Base-by-base conservation (phyloP, 2,888 invertebrate species). In the Magallana nippona region DNA sequence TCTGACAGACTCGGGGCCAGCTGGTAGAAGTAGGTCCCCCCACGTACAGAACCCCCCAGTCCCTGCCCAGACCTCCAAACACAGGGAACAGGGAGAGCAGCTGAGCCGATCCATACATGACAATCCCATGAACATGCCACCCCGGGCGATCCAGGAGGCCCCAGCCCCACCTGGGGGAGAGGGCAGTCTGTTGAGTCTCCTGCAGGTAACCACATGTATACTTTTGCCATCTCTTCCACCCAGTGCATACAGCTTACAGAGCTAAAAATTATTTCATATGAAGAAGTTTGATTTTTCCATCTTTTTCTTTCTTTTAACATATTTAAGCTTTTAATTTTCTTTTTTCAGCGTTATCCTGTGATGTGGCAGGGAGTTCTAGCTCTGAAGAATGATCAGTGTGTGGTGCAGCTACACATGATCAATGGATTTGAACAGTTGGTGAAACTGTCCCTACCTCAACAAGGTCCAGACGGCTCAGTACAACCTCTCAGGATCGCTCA, bases 381-480 rank as follows among this genome's bases (percentile, higher is more conserved):
- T 0, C 95, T 99, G 89, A 99, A 99, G 95, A 99, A 98, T 94
- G 99, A 99, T 95, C 97, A 97, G 91, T 98, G 98, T 10, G 97
- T 98, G 55, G 99, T 99, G 78, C 99, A 99, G 95, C 99, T 99
- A 99, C 98, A 99, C 95, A 98, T 98, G 95, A 98, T 99, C 87
- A 97, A 97, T 92, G 99, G 99, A 84, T 98, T 97, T 95, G 97
- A 97, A 13, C 96, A 96, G 90, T 97, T 99, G 87, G 98, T 98
- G 13, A 96, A 96, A 88, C 97, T 96, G 92, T 98, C 98, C 86
- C 95, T 99, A 93, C 98, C 98, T 5, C 91, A 91, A 62, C 90
- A 90, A 60, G 87, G 89, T 17, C 88, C 88, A 27, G 91, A 91
- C 63, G 93, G 91, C 13, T 90, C 89, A 1, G 88, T 91, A 2